phyloP scores from a whole-genome alignment of 2,888 invertebrate genomes.

The Amiota minor region DNA sequence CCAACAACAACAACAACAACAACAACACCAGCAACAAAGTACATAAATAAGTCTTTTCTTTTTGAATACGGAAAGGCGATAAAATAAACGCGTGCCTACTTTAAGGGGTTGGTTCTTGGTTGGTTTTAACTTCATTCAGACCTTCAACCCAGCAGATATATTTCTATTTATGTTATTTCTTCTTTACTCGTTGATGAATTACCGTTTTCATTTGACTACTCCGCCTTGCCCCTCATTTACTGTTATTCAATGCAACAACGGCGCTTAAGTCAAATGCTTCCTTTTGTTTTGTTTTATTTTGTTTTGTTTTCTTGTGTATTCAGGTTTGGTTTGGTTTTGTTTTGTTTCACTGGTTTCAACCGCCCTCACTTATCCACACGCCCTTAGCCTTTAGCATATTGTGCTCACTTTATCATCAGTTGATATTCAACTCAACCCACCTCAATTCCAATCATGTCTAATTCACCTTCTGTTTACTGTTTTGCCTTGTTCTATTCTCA shows the following conservation, averaged over 20 bases:
- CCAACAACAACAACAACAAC: not conserved
- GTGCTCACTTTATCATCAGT: too few relatives aligned
- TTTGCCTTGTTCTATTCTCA: too few relatives aligned
- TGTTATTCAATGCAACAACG: conserved; percentile 13
- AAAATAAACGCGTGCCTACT: conserved; percentile 19
- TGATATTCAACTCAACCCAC: too few relatives aligned
- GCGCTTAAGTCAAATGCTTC: conserved; percentile 19
- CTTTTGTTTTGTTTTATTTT: conserved; percentile 37
- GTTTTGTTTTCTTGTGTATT: conserved; percentile 33
- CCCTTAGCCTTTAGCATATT: not conserved
- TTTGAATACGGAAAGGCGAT: not conserved
- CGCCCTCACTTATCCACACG: conserved; percentile 35
- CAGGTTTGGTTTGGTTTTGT: conserved; percentile 11
- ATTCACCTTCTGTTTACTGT: too few relatives aligned
- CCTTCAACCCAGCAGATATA: too few relatives aligned
- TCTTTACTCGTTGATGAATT: conserved; percentile 2
- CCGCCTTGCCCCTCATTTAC: not conserved
- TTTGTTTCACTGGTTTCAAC: conserved; percentile 24
- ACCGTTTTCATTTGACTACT: not conserved
- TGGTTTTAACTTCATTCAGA: conserved; percentile 15
- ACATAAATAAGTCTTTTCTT: not conserved
- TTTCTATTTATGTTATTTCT: too few relatives aligned
- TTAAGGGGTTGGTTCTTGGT: conserved; percentile 15
- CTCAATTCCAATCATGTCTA: too few relatives aligned
- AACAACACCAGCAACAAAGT: not conserved